These are phyloP conservation scores for Clistopyga incitator DNA, from an alignment of 2,888 invertebrate species.

Conservation along the genomic window DNA sequence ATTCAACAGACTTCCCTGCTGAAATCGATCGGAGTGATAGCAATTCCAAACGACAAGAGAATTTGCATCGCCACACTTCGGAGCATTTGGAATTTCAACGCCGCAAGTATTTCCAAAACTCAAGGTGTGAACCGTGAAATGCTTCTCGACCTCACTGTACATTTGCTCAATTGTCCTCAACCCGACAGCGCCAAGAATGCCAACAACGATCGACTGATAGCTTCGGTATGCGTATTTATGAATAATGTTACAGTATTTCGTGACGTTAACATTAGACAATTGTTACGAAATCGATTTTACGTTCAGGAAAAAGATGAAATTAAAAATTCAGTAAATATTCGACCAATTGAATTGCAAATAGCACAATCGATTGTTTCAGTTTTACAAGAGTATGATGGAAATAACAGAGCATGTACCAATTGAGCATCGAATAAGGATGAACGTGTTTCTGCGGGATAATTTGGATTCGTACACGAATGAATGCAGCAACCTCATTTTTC, in stretches of 20 bases:
- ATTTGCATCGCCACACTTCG: slow-evolving; percentile 19
- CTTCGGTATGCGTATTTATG: slow-evolving; percentile 47
- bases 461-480: slow-evolving; percentile 54
- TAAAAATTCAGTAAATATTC: neutral
- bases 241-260: neutral
- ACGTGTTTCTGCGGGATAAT: slow-evolving; percentile 72
- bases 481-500: slow-evolving; percentile 35
- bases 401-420: slow-evolving; percentile 30
- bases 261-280: neutral
- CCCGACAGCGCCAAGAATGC: slow-evolving; percentile 40
- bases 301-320: neutral
- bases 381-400: slow-evolving; percentile 55
- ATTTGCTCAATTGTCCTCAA: slow-evolving; percentile 61
- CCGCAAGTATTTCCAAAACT: slow-evolving; percentile 34
- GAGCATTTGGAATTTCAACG: slow-evolving; percentile 41
- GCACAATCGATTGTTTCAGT: neutral
- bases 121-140: slow-evolving; percentile 47
- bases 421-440: slow-evolving; percentile 67
- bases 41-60: slow-evolving; percentile 29
- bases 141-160: slow-evolving; percentile 53
- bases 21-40: slow-evolving; percentile 48
- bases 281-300: neutral
- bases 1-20: slow-evolving; percentile 53
- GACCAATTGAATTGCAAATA: neutral
- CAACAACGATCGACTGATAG: slow-evolving; percentile 35